A percentile compares a stretch with the other conserved stretches of the same genome.
phyloP scores from a whole-genome alignment of 2,113 vertebrate species.

The Pseudopipra pipra region DNA sequence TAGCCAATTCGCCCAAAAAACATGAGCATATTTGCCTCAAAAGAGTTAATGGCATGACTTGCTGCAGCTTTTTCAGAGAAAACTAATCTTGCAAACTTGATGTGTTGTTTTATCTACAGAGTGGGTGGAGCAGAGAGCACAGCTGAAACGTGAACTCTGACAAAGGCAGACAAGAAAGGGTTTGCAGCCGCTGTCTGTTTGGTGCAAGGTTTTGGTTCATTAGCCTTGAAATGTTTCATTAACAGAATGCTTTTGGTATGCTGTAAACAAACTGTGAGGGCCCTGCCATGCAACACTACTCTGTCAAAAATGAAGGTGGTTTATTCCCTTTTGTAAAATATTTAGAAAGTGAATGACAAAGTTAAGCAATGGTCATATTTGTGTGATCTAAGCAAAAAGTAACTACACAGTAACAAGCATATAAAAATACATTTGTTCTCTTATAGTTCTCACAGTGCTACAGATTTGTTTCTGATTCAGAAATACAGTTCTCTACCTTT shows the following conservation, averaged over 20 bases:
- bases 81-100: neutral
- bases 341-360: neutral
- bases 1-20: neutral
- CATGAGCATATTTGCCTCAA: neutral
- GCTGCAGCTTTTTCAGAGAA: neutral
- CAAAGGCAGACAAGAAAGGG: conserved; percentile 45
- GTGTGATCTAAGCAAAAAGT: neutral
- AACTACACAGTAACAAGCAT: neutral
- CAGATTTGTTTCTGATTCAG: neutral
- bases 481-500: neutral
- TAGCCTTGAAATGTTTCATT: conserved; percentile 61
- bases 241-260: conserved; percentile 31
- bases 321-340: neutral
- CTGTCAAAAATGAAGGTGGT: neutral
- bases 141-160: conserved; percentile 71
- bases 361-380: neutral
- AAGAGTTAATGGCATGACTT: conserved; percentile 40
- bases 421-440: neutral
- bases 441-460: neutral
- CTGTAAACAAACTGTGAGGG: conserved; percentile 2
- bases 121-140: conserved; percentile 63
- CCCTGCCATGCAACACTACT: neutral
- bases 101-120: conserved; percentile 82
- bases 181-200: conserved; percentile 26
- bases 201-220: conserved; percentile 64